Base-by-base conservation (phyloP, 2,888 invertebrate species). In the Metopia argyrocephala region DNA sequence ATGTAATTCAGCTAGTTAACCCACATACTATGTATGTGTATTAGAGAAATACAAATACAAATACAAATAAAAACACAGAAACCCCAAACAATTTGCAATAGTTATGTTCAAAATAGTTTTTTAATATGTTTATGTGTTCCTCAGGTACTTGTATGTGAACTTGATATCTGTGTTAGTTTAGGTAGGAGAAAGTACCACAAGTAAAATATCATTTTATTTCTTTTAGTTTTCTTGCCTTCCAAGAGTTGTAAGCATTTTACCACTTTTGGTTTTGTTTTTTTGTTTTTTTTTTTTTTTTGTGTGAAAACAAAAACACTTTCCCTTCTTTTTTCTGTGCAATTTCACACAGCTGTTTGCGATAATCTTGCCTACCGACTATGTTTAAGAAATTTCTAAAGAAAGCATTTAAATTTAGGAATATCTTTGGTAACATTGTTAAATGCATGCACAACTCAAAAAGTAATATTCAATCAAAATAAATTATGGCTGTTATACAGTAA, bases 1-100 rank as follows among this genome's bases (percentile, higher is more conserved):
- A 12, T 31, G 31, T 31, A 31, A 6, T 66, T 18, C 66, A 59
- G 69, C 80, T 81, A 45, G 74, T 76, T 81, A 78, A 69, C 75
- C 68, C 65, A 78, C 69, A 78, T 76, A 69, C 61, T 20, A 48
- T 27, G 54, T 38, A 59, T 38, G 62, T 38, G 9, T 38, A 28
- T 21, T n/a, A 7, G 21, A 31, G 5, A 52, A 27, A 59, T 20
- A 45, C 6, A 48, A 20, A 48, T 15, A 48, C 20, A 3, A 18
- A 48, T 31, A 9, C 9, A 9, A 6, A 31, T 31, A 31, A 6
- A 9, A 5, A 27, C 2, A 21, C n/a, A n/a, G n/a, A 38, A 38
- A 38, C 38, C 38, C 38, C 23, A 74, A 45, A 15, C 20, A 48
- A 38, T 23, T 18, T 66, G 57, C 38, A 59, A 50, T 74, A 50